Evolutionary conservation across 2,888 invertebrate species (phyloP).

Genomic region (Theretra japonica): DNA sequence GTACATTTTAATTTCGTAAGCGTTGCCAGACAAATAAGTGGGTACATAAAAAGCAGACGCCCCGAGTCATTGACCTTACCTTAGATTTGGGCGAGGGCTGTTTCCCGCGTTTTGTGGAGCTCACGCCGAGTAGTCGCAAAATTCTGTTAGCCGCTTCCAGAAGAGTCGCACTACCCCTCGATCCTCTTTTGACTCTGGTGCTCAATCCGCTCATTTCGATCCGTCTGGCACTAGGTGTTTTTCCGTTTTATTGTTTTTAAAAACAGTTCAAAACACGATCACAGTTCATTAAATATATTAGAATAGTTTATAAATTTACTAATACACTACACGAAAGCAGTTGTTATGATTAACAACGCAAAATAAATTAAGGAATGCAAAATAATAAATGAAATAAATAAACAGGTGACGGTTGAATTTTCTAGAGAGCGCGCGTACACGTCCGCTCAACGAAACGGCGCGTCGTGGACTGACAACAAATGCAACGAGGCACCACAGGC

Average conservation of each 20-base stretch:
- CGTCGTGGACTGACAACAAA: constrained; percentile 73
- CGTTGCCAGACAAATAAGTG: constrained; percentile 10
- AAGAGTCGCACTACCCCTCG: constrained; percentile 83
- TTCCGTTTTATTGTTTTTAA: constrained; percentile 71
- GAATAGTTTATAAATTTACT: constrained; percentile 43
- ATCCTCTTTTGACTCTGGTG: constrained; percentile 83
- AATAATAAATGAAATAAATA: constrained; percentile 57
- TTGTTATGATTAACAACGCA: constrained; percentile 44
- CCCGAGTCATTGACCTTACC: constrained; percentile 79
- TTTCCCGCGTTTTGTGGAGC: constrained; percentile 84
- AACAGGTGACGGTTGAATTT: constrained; percentile 56
- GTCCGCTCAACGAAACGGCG: constrained; percentile 66
- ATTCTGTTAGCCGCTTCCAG: constrained; percentile 84
- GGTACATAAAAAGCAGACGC: constrained; percentile 6
- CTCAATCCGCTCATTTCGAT: constrained; percentile 84
- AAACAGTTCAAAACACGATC: constrained; percentile 72
- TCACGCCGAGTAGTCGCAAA: constrained; percentile 81
- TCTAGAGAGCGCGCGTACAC: constrained; percentile 55
- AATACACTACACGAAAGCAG: constrained; percentile 44
- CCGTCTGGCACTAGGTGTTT: constrained; percentile 69
- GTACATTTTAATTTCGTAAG: constrained; percentile 1
- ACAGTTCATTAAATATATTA: constrained; percentile 71
- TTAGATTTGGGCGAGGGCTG: constrained; percentile 82
- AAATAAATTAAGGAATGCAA: constrained; percentile 63
- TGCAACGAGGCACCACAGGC: constrained; percentile 54